Evolutionary conservation across 2,888 invertebrate genomes (phyloP).

Genomic region (Zygothrica quintamaculata): DNA sequence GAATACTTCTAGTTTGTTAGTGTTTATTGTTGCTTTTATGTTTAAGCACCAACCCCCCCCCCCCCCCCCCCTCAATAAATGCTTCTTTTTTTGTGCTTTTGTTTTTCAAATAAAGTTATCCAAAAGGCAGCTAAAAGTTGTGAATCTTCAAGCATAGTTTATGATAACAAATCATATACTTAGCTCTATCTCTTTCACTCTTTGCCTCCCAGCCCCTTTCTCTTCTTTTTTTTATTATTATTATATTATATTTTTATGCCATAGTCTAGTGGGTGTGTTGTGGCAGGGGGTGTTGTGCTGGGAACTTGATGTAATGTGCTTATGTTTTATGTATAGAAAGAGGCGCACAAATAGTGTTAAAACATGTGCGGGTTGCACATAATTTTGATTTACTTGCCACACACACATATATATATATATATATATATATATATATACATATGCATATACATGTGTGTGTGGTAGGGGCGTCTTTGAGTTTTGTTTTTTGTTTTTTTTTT

Average conservation of each 20-base stretch:
- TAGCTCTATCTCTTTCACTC: too few relatives aligned
- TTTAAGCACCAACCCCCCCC: too few relatives aligned
- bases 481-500: too few relatives aligned
- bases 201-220: neutral
- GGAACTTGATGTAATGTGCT: too few relatives aligned
- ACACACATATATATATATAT: slow-evolving; percentile 13
- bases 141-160: too few relatives aligned
- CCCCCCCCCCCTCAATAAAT: too few relatives aligned
- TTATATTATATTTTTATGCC: neutral
- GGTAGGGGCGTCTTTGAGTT: slow-evolving; percentile 33
- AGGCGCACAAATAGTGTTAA: slow-evolving; percentile 22
- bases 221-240: neutral
- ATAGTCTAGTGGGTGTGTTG: too few relatives aligned
- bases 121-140: too few relatives aligned
- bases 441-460: slow-evolving; percentile 7
- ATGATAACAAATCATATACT: too few relatives aligned
- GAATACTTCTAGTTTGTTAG: slow-evolving; percentile 57
- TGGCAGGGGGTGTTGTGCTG: too few relatives aligned
- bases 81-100: neutral
- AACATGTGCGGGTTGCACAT: slow-evolving; percentile 39
- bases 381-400: slow-evolving; percentile 58
- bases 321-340: neutral
- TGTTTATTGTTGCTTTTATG: slow-evolving; percentile 25
- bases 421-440: slow-evolving; percentile 2
- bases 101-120: too few relatives aligned